Base-by-base conservation (phyloP, 1,140 invertebrate species). In the Ericerus pela region DNA sequence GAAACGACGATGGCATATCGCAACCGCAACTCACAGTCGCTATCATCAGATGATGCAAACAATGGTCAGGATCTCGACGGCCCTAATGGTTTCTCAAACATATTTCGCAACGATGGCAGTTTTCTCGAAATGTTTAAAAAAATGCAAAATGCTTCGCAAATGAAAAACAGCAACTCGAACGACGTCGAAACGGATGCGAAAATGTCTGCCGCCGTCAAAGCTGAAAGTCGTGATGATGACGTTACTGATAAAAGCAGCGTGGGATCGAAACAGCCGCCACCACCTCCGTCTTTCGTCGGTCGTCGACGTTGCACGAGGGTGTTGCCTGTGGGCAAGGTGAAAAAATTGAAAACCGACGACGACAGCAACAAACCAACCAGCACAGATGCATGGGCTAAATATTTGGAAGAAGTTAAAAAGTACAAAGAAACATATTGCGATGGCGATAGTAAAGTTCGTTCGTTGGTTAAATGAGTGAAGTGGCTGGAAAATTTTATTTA, bases 381-480 rank as follows among this genome's bases (percentile, higher is more conserved):
- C 0, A 85, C 85, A 67, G 88, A 93, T 71, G 86, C 88, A 5
- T 94, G 89, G 88, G 85, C 87, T 0, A 70, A 88, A 2, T 95
- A 95, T 64, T 82, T 93, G 79, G 83, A 82, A 26, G 90, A 94
- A 77, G 89, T 95, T 4, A 85, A 88, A 66, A 85, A 86, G 64
- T 95, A 94, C 64, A 82, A 87, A 66, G 86, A 90, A 67, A 83
- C 86, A 43, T 88, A 84, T 54, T 93, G 89, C 70, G 85, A 92
- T 67, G 88, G 90, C 64, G 88, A 93, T 66, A 69, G 72, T 8
- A 91, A 89, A 70, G 92, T 85, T 43, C 75, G 88, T 61, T 88
- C 88, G 11, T 73, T 94, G 47, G 88, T 93, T 37, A 93, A 93
- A 43, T 57, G 22, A 37, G 18, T 8, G 31, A 37, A n/a, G n/a